Evolutionary conservation across 2,113 vertebrate genomes (phyloP), one percentile per base, ranked within the genome.

Genomic region (Castor canadensis): DNA sequence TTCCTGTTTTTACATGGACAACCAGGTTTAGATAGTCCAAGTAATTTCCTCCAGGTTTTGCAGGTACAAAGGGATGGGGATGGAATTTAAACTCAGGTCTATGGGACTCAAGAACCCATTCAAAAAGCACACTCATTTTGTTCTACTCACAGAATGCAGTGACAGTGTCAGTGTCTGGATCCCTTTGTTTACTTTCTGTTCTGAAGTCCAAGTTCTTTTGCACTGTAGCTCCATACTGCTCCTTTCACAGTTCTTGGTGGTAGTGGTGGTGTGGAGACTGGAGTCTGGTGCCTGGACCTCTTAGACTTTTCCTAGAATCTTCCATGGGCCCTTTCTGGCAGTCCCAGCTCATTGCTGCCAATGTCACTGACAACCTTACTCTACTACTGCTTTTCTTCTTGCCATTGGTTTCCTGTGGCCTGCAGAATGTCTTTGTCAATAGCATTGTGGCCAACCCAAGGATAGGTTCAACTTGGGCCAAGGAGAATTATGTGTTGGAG

Each of bases 361-460:
- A 9, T 1, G 10, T 17, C 26, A 56, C 5, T 1, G 4, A 8
- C 28, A 40, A 12, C 16, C 32, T 5, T 43, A 2, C 30, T 83
- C 54, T 32, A 20, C 54, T 35, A 19, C 20, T 86, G 32, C 19
- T 43, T 73, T 91, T 82, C 58, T 87, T 71, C 32, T 60, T 76
- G 72, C 9, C 12, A 5, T 67, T 58, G 52, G 11, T 54, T 95
- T 90, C 12, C 40, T 58, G 16, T 43, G 80, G 73, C 17, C 64
- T 54, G 30, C n/a, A 76, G 52, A 93, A 38, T 52, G 40, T 38
- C 40, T 43, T 38, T 49, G 8, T 6, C 62, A 45, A 8, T 19
- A 67, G 66, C 49, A 64, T 58, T n/a, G 66, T 58, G 73, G 52
- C 9, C 56, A 88, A 80, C 4, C 11, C 83, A 81, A 64, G 20